phyloP scores from a whole-genome alignment of 2,797 vertebrate species.

The Clarias platycephalus region DNA sequence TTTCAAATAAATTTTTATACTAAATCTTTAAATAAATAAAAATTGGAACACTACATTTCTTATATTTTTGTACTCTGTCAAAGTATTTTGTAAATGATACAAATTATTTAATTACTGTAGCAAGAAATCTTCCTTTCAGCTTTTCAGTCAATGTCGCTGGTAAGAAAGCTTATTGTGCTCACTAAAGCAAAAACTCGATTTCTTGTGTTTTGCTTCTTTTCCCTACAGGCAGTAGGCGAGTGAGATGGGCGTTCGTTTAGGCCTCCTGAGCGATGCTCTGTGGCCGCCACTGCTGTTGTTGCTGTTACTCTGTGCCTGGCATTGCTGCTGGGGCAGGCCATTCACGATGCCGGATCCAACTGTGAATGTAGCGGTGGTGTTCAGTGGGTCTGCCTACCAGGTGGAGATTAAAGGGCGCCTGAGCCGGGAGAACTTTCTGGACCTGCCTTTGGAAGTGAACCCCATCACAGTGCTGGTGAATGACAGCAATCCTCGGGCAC shows the following conservation, averaged over 20 bases:
- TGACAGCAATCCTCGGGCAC: constrained; percentile 90
- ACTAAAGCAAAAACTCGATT: neutral
- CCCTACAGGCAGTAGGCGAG: constrained; percentile 74
- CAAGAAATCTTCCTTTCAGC: neutral
- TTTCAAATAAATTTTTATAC: neutral
- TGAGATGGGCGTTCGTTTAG: constrained; percentile 79
- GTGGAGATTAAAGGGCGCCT: constrained; percentile 83
- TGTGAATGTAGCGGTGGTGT: constrained; percentile 91
- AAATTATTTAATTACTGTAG: neutral
- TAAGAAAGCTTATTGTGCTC: constrained; percentile 13
- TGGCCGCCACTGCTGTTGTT: constrained; percentile 69
- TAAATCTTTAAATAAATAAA: no score
- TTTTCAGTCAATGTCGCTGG: neutral
- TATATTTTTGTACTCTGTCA: neutral
- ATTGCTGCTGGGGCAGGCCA: constrained; percentile 68
- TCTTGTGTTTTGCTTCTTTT: neutral
- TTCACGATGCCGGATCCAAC: constrained; percentile 74
- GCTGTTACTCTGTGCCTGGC: constrained; percentile 61
- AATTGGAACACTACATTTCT: neutral
- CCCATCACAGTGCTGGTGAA: constrained; percentile 91
- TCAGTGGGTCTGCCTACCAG: constrained; percentile 86
- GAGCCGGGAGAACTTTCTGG: constrained; percentile 91
- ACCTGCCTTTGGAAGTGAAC: constrained; percentile 92
- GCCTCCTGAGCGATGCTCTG: constrained; percentile 71
- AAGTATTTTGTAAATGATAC: neutral